Percentiles rank a stretch among this genome's conserved stretches.
Conservation (phyloP, 2,888 invertebrate species). For the Lordiphosa fenestrarum region DNA sequence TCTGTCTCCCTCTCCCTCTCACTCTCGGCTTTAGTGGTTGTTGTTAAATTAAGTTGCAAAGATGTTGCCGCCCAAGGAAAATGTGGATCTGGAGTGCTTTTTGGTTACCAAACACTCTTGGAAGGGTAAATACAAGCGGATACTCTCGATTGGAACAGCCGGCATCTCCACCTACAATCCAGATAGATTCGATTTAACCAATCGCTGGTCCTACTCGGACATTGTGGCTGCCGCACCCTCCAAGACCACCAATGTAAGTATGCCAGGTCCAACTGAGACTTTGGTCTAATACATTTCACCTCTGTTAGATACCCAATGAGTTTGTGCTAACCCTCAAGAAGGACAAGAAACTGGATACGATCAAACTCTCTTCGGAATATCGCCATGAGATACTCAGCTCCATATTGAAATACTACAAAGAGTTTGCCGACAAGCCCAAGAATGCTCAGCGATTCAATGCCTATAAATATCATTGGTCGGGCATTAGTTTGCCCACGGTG, state of each 20-base stretch:
- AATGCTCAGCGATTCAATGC: constrained; percentile 91
- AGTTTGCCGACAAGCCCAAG: constrained; percentile 90
- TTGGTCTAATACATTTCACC: no score
- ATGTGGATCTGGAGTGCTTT: constrained; percentile 97
- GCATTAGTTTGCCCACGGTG: constrained; percentile 91
- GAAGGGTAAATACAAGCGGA: constrained; percentile 99
- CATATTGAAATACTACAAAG: constrained; percentile 89
- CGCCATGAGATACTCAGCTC: constrained; percentile 95
- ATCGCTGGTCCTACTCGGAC: constrained; percentile 93
- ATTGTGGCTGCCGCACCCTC: constrained; percentile 87
- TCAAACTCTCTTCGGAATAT: constrained; percentile 98
- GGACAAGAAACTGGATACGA: constrained; percentile 94
- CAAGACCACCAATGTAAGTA: constrained; percentile 81
- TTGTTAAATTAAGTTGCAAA: constrained; percentile 17
- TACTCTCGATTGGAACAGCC: constrained; percentile 96
- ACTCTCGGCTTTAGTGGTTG: neutral
- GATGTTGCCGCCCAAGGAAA: constrained; percentile 84
- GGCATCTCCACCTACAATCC: constrained; percentile 99
- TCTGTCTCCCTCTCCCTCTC: neutral
- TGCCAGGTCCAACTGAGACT: neutral
- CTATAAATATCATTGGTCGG: constrained; percentile 98
- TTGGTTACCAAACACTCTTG: constrained; percentile 98
- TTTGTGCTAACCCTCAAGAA: constrained; percentile 93
- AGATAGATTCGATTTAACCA: constrained; percentile 92
- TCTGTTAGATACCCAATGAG: constrained; percentile 82